A percentile compares a stretch with the other conserved stretches of the same genome.
Evolutionary conservation across 2,113 vertebrate genomes (phyloP).

Genomic region (Sitta europaea): DNA sequence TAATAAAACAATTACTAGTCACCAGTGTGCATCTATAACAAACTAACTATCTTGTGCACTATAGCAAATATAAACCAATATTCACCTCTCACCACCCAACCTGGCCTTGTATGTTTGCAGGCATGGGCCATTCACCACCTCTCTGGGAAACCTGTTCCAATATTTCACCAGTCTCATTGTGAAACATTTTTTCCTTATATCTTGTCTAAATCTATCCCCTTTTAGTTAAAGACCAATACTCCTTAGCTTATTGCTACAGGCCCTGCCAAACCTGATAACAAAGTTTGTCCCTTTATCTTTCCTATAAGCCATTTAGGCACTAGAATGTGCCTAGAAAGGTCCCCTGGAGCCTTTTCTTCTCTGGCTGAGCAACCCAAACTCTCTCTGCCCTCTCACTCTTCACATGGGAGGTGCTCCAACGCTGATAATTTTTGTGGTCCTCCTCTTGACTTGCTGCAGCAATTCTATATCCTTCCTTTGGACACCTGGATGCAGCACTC

Average conservation of each 20-base stretch:
- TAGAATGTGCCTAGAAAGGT: not conserved
- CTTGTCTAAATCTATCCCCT: not conserved
- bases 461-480: not conserved
- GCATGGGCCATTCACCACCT: no score
- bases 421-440: not conserved
- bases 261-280: not conserved
- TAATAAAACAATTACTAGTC: no score
- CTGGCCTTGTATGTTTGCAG: not conserved
- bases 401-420: not conserved
- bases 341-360: not conserved
- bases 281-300: not conserved
- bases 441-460: not conserved
- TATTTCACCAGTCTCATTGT: not conserved
- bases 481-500: not conserved
- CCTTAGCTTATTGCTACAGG: not conserved
- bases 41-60: no score
- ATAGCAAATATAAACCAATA: not conserved
- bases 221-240: not conserved
- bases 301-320: not conserved
- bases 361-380: not conserved
- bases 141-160: not conserved
- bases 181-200: not conserved
- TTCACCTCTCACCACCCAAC: not conserved
- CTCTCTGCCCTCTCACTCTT: not conserved
- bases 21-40: no score